These are phyloP conservation scores for Crambe crambe DNA, from an alignment of 37 sponge, comb jelly and placozoan genomes.

Conservation along the genomic window DNA sequence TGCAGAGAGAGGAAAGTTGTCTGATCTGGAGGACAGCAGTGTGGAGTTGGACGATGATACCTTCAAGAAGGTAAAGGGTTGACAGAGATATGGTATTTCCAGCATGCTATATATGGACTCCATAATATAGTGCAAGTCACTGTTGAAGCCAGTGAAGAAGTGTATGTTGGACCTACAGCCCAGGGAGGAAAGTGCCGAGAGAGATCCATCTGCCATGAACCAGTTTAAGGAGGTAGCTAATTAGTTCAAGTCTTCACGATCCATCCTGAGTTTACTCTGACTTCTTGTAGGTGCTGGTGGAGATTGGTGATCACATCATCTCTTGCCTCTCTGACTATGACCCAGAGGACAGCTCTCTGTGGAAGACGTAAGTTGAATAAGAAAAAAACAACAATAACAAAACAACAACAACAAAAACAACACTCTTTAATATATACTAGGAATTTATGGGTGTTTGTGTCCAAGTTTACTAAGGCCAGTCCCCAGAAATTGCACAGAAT, in stretches of 20 bases:
- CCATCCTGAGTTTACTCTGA: neutral
- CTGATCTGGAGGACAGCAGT: constrained; percentile 4
- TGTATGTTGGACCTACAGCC: constrained; percentile 49
- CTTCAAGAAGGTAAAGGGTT: constrained; percentile 50
- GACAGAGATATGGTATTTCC: too few relatives aligned
- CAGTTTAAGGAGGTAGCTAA: constrained; percentile 63
- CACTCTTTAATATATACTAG: too few relatives aligned
- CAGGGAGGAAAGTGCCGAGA: constrained; percentile 41
- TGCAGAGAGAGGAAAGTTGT: constrained; percentile 1
- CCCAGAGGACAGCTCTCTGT: constrained; percentile 33
- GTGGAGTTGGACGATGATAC: constrained; percentile 55
- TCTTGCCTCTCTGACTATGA: constrained; percentile 21
- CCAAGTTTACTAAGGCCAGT: constrained; percentile 79
- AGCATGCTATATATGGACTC: neutral
- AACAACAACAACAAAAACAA: too few relatives aligned
- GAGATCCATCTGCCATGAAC: constrained; percentile 37
- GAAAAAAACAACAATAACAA: too few relatives aligned
- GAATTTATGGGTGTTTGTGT: constrained; percentile 94
- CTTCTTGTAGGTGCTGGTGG: constrained; percentile 50
- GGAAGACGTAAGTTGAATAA: constrained; percentile 74
- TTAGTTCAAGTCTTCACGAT: too few relatives aligned
- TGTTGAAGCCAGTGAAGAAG: constrained; percentile 85
- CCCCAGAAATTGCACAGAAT: constrained; percentile 71
- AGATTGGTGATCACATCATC: constrained; percentile 81
- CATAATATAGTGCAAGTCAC: constrained; percentile 16